Evolutionary conservation across 2,113 vertebrate species (phyloP), one percentile per base, ranked within the genome.

Genomic region (Pachyramphus minor): DNA sequence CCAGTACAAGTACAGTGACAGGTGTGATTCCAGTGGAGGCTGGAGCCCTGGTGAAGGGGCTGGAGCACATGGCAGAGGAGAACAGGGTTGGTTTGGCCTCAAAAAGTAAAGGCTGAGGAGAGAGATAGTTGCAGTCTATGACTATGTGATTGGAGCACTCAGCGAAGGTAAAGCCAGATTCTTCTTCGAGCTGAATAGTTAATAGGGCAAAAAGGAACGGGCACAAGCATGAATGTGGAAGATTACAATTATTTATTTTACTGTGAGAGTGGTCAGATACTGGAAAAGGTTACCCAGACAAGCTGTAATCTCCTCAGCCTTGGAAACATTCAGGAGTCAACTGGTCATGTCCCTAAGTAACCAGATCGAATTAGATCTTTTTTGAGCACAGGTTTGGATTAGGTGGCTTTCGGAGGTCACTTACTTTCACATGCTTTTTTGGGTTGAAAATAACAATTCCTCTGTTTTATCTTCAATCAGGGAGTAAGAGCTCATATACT

Each of bases 191-290:
- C 17, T 30, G 27, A 44, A 28, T 12, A 35, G 16, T 44, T 41
- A 31, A 1, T 15, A 50, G 39, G 33, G 37, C 0, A 8, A 20
- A 41, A 91, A 42, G 24, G 31, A 90, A 8, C 18, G 52, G 27
- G 6, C 59, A 30, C 6, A 58, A 67, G 28, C 0, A 0, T 42
- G 10, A 64, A 22, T 5, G 1, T 59, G 27, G 41, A 55, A n/a
- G 72, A 82, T n/a, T 79, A 41, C 22, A 11, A 16, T 52, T 79
- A 68, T 9, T 80, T 82, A 11, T 44, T 87, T 85, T 79, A 15
- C 31, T 11, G 2, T 66, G 19, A 62, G 20, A 64, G 17, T 56
- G 10, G 27, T 56, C 20, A 62, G 37, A 45, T 53, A 25, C 5
- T 76, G 28, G n/a, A 56, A 66, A 41, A 39, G 1, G 30, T 73